A percentile compares a stretch with the other conserved stretches of the same genome.
Evolutionary conservation across 2,113 vertebrate genomes (phyloP).

Genomic region (Sinosuthora webbiana): DNA sequence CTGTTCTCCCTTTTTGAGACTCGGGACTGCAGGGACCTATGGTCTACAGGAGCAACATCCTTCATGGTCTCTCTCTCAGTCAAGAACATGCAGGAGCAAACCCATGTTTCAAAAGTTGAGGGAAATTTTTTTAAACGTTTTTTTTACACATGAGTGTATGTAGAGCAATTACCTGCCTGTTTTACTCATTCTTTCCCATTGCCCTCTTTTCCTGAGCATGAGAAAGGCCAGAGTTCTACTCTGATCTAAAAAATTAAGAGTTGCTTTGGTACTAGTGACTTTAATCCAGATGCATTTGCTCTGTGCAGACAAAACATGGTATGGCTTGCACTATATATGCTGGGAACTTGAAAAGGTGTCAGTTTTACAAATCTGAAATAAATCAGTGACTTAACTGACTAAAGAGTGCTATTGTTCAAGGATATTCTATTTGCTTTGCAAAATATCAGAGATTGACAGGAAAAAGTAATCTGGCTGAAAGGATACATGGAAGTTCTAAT

Average conservation of each 20-base stretch:
- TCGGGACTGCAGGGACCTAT: neutral
- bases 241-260: neutral
- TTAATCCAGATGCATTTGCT: neutral
- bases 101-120: neutral
- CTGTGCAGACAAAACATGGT: neutral
- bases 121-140: neutral
- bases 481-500: neutral
- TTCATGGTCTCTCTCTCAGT: neutral
- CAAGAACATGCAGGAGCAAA: neutral
- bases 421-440: neutral
- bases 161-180: neutral
- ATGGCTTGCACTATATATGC: accelerated
- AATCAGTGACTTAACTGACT: neutral
- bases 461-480: neutral
- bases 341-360: neutral
- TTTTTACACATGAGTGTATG: accelerated
- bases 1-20: neutral
- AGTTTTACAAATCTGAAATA: neutral
- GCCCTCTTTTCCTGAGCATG: neutral
- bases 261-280: neutral
- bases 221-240: neutral
- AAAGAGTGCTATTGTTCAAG: neutral
- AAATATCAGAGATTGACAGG: neutral
- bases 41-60: neutral
- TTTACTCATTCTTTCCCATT: neutral